Conservation (phyloP, 2,888 invertebrate species). For the Lycocerus yunnanus region DNA sequence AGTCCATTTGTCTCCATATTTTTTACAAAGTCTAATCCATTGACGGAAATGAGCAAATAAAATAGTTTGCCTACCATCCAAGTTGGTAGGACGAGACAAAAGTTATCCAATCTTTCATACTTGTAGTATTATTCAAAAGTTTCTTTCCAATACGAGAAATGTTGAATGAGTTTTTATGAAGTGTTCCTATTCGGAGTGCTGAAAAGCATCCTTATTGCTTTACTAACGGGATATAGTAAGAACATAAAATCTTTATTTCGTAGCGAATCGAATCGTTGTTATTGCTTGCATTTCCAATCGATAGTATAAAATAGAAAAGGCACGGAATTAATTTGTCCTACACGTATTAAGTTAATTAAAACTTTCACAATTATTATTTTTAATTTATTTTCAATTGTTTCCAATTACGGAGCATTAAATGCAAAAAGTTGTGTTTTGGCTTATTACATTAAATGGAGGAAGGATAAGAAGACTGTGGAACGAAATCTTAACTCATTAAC, state of each 20-base stretch:
- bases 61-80: no score
- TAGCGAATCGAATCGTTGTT: not conserved
- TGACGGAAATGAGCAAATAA: no score
- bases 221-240: not conserved
- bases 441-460: not conserved
- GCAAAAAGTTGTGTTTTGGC: not conserved
- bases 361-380: not conserved
- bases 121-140: no score
- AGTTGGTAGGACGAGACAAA: no score
- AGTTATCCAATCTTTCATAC: no score
- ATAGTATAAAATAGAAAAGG: not conserved
- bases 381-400: not conserved
- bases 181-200: not conserved
- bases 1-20: no score
- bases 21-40: no score
- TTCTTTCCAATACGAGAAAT: no score
- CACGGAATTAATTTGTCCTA: not conserved
- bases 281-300: not conserved
- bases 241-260: not conserved
- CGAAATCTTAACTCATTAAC: constrained; percentile 30
- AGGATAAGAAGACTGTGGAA: not conserved
- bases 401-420: not conserved
- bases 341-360: not conserved
- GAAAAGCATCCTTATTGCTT: not conserved
- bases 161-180: no score